These are phyloP conservation scores for Drosophila busckii DNA, from an alignment of 1,140 invertebrate genomes.

Conservation along the genomic window DNA sequence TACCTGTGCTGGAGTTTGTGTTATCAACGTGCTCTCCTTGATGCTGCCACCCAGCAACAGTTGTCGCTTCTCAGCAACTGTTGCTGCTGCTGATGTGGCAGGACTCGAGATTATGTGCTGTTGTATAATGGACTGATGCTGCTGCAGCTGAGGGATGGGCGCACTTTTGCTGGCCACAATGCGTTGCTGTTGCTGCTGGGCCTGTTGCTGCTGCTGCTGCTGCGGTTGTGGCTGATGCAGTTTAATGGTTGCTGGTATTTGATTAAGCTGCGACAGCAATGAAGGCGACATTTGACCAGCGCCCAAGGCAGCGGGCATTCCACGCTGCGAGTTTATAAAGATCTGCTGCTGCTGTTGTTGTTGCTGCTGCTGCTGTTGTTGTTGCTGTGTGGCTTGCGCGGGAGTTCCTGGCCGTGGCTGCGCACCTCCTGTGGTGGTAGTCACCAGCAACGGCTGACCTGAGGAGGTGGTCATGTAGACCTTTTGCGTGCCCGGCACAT, in stretches of 20 bases:
- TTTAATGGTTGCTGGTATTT: constrained; percentile 75
- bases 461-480: constrained; percentile 84
- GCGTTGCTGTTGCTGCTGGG: constrained; percentile 25
- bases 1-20: constrained; percentile 49
- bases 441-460: constrained; percentile 84
- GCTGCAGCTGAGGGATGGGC: constrained; percentile 69
- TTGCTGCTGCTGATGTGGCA: constrained; percentile 13
- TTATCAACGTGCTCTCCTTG: constrained; percentile 71
- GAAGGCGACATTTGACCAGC: constrained; percentile 70
- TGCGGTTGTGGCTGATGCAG: constrained; percentile 58
- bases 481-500: constrained; percentile 79
- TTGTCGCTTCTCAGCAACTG: constrained; percentile 55
- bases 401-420: constrained; percentile 26
- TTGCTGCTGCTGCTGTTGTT: constrained; percentile 21
- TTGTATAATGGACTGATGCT: constrained; percentile 77
- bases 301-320: constrained; percentile 35
- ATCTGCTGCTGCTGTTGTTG: constrained; percentile 55
- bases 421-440: constrained; percentile 70
- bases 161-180: constrained; percentile 32
- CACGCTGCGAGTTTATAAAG: constrained; percentile 64
- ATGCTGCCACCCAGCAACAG: constrained; percentile 54
- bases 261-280: constrained; percentile 65
- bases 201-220: constrained; percentile 8
- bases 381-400: constrained; percentile 36
- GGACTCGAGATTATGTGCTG: constrained; percentile 71